Base-by-base conservation (phyloP, 2,797 vertebrate species). In the Chloroceryle inda region DNA sequence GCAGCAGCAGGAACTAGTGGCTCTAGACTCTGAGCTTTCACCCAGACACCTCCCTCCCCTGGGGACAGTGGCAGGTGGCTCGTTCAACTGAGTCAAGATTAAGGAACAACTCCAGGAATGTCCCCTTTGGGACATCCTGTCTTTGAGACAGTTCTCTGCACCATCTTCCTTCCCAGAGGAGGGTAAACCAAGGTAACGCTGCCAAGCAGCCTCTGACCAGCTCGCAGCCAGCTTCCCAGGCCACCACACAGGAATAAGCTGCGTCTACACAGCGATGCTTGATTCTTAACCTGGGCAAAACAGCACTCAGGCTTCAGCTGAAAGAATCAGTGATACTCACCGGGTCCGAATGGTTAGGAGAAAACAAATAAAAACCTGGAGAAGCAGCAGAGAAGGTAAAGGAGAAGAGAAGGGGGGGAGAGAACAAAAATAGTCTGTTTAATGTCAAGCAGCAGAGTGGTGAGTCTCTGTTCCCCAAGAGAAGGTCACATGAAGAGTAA, bases 291-390 rank as follows among this genome's bases (percentile, higher is more conserved):
- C 35, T 37, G 5, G 42, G n/a, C 31, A 72, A 81, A 85, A 61
- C 2, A 17, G 22, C 45, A 63, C 73, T 68, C 8, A 11, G 62
- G 75, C 31, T 58, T 45, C 44, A 35, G 47, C 1, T 50, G 40
- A 37, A 93, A 69, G 11, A 61, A 62, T 29, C 13, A 7, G 50
- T 0, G 10, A 63, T 55, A 99, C 99, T 97, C 98, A 99, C 99
- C 3, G 98, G 99, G 95, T 99, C 99, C 5, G 98, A 98, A 47
- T 98, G 96, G 97, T 99, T 99, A 27, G 98, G 97, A 71, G 99
- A 99, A 97, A 99, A 99, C 93, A 99, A 98, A 97, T 99, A 99
- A 98, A 99, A 99, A 91, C 99, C 99, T 99, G 92, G 58, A 96
- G 94, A 88, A 68, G 55, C 20, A 64, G 75, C 58, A 89, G 56